A percentile compares a stretch with the other conserved stretches of the same genome.
phyloP scores from a whole-genome alignment of 2,797 vertebrate genomes.

The Neosalanx taihuensis region DNA sequence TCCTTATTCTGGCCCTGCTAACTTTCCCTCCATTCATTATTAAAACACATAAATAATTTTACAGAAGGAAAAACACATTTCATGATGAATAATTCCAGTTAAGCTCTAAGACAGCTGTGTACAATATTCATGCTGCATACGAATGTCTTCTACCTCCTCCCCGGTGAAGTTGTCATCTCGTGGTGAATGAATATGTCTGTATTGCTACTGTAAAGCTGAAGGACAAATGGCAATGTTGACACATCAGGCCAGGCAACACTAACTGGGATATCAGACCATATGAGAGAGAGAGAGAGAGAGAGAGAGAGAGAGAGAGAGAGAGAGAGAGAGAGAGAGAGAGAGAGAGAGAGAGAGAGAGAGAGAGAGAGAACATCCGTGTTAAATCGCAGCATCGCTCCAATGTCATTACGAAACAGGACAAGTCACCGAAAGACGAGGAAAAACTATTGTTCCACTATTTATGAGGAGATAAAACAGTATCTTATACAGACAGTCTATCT shows the following conservation, averaged over 20 bases:
- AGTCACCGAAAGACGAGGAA: too few relatives aligned
- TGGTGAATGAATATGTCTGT: conserved; percentile 31
- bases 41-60: conserved; percentile 65
- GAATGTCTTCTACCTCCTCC: conserved; percentile 20
- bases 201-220: conserved; percentile 3
- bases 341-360: background rate
- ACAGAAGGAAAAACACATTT: conserved; percentile 54
- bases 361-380: background rate
- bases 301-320: background rate
- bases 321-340: background rate
- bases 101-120: conserved; percentile 35
- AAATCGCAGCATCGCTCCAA: too few relatives aligned
- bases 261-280: background rate
- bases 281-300: background rate
- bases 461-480: too few relatives aligned
- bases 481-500: too few relatives aligned
- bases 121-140: conserved; percentile 39
- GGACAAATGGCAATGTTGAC: background rate
- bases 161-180: conserved; percentile 34
- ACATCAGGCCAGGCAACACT: background rate
- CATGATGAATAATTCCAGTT: conserved; percentile 60
- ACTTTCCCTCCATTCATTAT: conserved; percentile 61
- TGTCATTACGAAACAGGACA: too few relatives aligned
- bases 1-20: background rate
- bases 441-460: too few relatives aligned